Evolutionary conservation across 2,888 invertebrate genomes (phyloP), one percentile per base, ranked within the genome.

Genomic region (Thecophora atra): DNA sequence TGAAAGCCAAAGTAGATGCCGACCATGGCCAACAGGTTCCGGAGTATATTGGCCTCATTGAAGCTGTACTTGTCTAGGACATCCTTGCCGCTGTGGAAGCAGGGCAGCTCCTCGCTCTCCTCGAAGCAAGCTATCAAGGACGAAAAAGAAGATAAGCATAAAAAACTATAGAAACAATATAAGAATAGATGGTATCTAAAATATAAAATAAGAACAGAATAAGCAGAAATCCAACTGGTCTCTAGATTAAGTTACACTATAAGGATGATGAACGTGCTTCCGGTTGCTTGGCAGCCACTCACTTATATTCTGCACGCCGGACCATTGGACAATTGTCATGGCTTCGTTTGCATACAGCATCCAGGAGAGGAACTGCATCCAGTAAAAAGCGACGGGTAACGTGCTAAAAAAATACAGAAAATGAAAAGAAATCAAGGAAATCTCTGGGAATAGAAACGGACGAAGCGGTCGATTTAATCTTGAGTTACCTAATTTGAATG

Each of bases 291-390:
- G 3, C n/a, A 30, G 8, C 24, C 3, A 78, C 83, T 80, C 76
- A 86, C 86, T 84, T 51, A 86, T 86, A 75, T 86, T 86, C 71
- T 89, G 88, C 2, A 94, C 89, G 15, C 91, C 92, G 68, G 90
- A 88, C 96, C 95, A 95, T 81, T 95, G 95, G 17, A 93, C 86
- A 76, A 94, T 92, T 66, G 91, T 92, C 87, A 95, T 89, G 0
- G 93, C 92, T 88, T 95, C 95, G 78, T 94, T 94, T 15, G 94
- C 93, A 85, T 95, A 94, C 89, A 94, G 91, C 80, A 95, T 88
- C 95, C 95, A 96, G 0, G 95, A 95, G 6, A 95, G 81, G 80
- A 94, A 91, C 77, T 93, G 91, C 1, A 93, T 89, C 94, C 95
- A 96, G 21, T 90, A 89, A 68, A 94, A 86, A 74, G 91, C 90